Conservation (phyloP, 2,797 vertebrate species). For the Syndactyla subalaris region DNA sequence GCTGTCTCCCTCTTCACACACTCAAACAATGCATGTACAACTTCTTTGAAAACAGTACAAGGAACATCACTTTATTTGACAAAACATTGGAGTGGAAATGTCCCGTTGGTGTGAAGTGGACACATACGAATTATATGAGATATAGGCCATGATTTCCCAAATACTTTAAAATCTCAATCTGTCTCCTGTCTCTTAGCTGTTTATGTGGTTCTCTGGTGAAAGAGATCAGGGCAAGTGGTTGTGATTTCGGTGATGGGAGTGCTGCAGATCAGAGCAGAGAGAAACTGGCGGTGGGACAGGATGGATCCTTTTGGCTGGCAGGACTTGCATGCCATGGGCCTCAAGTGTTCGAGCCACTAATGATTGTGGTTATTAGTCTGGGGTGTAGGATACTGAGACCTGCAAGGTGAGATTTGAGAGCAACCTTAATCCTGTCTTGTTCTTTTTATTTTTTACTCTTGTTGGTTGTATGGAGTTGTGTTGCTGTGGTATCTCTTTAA, state of each 20-base stretch:
- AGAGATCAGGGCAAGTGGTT: neutral
- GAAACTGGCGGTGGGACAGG: neutral
- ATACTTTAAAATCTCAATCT: neutral
- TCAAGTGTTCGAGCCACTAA: neutral
- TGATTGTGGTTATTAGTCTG: fast-evolving
- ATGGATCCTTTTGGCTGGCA: neutral
- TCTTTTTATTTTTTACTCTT: neutral
- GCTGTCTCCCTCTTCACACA: neutral
- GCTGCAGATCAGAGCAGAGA: neutral
- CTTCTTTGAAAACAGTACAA: neutral
- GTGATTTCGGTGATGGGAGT: neutral
- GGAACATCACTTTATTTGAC: neutral
- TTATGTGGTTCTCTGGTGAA: neutral
- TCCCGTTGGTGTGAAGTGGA: neutral
- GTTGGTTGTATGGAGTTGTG: neutral
- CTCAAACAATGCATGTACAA: neutral
- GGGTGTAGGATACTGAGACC: neutral
- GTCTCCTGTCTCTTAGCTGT: neutral
- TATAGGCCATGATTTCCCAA: neutral
- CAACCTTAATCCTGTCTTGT: fast-evolving
- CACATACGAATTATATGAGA: neutral
- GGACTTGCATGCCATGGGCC: neutral
- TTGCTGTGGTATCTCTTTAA: neutral
- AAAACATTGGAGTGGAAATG: neutral
- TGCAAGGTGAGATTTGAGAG: neutral